Percentiles rank a stretch among this genome's conserved stretches.
phyloP scores from a whole-genome alignment of 2,888 invertebrate species.

The Acronicta aceris region DNA sequence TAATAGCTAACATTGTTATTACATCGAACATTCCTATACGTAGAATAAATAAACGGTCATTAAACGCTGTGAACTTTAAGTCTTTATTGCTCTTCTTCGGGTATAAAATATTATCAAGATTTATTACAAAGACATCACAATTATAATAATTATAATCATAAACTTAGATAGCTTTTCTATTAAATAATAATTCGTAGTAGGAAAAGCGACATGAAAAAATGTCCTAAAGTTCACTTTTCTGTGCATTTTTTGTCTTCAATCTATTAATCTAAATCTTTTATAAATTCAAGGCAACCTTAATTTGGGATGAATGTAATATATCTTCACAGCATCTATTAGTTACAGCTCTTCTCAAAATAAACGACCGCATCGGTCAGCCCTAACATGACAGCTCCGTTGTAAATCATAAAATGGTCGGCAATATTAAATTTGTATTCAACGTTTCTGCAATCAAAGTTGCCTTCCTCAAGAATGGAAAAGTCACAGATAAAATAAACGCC shows the following conservation, averaged over 20 bases:
- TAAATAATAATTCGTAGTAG: background rate
- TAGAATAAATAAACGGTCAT: slow-evolving; percentile 19
- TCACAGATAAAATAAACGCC: slow-evolving; percentile 85
- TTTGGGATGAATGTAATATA: slow-evolving; percentile 31
- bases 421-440: slow-evolving; percentile 69
- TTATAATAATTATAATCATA: no score
- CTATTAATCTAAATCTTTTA: background rate
- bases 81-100: background rate
- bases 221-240: background rate
- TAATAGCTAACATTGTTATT: slow-evolving; percentile 72
- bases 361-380: slow-evolving; percentile 34
- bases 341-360: slow-evolving; percentile 33
- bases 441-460: slow-evolving; percentile 67
- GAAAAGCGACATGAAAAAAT: background rate
- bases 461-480: slow-evolving; percentile 74
- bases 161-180: no score
- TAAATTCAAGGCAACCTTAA: background rate
- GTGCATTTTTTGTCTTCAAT: background rate
- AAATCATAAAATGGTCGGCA: slow-evolving; percentile 61
- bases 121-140: background rate
- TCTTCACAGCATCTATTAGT: slow-evolving; percentile 34
- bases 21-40: slow-evolving; percentile 48
- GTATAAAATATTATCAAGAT: background rate
- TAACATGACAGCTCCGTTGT: slow-evolving; percentile 49
- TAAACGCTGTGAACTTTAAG: slow-evolving; percentile 8